A percentile compares a stretch with the other conserved stretches of the same genome.
phyloP scores from a whole-genome alignment of 2,888 invertebrate genomes.

The Diogma glabrata region DNA sequence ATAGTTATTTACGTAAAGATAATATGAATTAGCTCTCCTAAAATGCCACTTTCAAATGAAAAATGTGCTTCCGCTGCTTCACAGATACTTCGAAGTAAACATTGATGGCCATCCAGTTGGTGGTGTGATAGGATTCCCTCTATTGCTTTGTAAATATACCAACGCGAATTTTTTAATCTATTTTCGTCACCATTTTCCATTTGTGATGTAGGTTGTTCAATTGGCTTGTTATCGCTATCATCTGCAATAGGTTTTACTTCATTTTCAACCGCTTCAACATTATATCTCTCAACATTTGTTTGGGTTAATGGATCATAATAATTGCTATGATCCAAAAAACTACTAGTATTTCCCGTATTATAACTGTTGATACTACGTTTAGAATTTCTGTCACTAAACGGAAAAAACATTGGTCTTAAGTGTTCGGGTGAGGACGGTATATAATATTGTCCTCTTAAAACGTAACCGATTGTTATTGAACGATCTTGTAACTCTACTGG shows the following conservation, averaged over 20 bases:
- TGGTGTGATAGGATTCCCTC: slow-evolving; percentile 1
- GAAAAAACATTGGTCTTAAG: slow-evolving; percentile 18
- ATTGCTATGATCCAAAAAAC: too few relatives aligned
- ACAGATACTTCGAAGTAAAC: slow-evolving; percentile 63
- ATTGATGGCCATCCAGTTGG: slow-evolving; percentile 44
- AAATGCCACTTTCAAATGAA: slow-evolving; percentile 54
- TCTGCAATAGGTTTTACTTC: not conserved
- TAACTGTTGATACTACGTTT: too few relatives aligned
- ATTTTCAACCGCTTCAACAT: not conserved
- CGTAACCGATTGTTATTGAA: slow-evolving; percentile 32
- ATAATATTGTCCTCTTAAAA: slow-evolving; percentile 31
- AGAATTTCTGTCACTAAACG: not conserved
- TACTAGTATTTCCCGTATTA: too few relatives aligned
- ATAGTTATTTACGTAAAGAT: slow-evolving; percentile 53
- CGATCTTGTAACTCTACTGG: slow-evolving; percentile 28
- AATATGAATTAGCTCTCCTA: slow-evolving; percentile 64
- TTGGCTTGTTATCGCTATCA: not conserved
- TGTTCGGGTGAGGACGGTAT: slow-evolving; percentile 19
- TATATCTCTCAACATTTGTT: slow-evolving; percentile 1
- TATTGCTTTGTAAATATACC: not conserved
- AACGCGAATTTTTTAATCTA: not conserved
- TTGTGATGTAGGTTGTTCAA: not conserved
- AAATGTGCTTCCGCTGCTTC: slow-evolving; percentile 60
- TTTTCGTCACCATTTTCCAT: too few relatives aligned
- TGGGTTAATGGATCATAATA: slow-evolving; percentile 1